These are phyloP conservation scores for Engraulis encrasicolus DNA, from an alignment of 2,113 vertebrate species.

Conservation along the genomic window DNA sequence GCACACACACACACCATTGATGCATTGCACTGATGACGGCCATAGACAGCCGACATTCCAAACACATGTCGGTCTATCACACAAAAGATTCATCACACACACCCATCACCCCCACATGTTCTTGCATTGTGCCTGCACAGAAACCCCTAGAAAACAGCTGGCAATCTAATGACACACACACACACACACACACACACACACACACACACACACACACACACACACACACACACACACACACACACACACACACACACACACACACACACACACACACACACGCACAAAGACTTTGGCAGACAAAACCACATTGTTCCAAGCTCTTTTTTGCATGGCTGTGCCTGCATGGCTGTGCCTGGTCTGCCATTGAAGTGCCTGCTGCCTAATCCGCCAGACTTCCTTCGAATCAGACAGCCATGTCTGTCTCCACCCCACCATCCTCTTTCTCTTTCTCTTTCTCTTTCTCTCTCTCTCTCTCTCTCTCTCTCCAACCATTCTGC, in stretches of 20 bases:
- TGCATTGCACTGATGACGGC: neutral
- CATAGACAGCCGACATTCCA: neutral
- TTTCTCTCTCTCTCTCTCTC: no score
- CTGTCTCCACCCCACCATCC: neutral
- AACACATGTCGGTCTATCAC: neutral
- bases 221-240: conserved; percentile 2
- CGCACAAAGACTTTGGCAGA: conserved; percentile 1
- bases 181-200: conserved; percentile 7
- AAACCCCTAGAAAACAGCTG: neutral
- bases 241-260: conserved; percentile 27
- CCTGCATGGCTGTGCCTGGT: neutral
- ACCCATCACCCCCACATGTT: neutral
- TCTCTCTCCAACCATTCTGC: no score
- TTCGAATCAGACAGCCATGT: neutral
- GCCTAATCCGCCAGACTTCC: neutral
- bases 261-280: neutral
- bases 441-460: no score
- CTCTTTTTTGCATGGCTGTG: neutral
- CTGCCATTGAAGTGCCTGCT: neutral
- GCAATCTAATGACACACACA: conserved; percentile 9
- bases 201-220: conserved; percentile 4
- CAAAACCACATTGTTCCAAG: conserved; percentile 11
- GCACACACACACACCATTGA: conserved; percentile 18
- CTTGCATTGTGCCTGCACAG: conserved; percentile 8
- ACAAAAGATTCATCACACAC: neutral